Conservation (phyloP, 2,797 vertebrate species). For the Cephalopachus bancanus region DNA sequence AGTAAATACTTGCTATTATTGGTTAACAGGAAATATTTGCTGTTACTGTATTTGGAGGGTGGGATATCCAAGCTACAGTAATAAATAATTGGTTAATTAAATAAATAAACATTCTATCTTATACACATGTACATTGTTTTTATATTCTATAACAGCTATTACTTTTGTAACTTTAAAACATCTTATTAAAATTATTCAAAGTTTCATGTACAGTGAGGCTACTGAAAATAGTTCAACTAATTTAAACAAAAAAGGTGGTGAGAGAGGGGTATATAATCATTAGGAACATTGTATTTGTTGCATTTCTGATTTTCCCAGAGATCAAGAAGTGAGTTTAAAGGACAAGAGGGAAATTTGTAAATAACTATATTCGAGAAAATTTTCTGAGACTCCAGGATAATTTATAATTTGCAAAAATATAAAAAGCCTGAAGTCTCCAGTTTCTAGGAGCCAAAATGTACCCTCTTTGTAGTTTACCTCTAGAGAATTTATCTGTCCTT, state of each 20-base stretch:
- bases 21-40: no score
- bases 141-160: neutral
- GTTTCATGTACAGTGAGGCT: neutral
- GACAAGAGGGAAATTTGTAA: neutral
- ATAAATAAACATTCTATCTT: neutral
- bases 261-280: neutral
- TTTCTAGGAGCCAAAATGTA: neutral
- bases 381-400: slow-evolving; percentile 23
- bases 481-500: neutral
- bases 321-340: slow-evolving; percentile 37
- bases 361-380: neutral
- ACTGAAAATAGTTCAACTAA: neutral
- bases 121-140: neutral
- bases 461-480: neutral
- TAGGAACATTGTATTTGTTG: neutral
- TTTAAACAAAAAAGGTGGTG: neutral
- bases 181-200: slow-evolving; percentile 42
- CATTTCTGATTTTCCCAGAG: neutral
- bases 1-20: no score
- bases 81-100: neutral
- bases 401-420: neutral
- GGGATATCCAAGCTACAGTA: neutral
- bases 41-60: no score
- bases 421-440: neutral
- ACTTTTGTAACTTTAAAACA: slow-evolving; percentile 36